Evolutionary conservation across 1,140 invertebrate genomes (phyloP), one percentile per base, ranked within the genome.

Genomic region (Caenorhabditis latens): DNA sequence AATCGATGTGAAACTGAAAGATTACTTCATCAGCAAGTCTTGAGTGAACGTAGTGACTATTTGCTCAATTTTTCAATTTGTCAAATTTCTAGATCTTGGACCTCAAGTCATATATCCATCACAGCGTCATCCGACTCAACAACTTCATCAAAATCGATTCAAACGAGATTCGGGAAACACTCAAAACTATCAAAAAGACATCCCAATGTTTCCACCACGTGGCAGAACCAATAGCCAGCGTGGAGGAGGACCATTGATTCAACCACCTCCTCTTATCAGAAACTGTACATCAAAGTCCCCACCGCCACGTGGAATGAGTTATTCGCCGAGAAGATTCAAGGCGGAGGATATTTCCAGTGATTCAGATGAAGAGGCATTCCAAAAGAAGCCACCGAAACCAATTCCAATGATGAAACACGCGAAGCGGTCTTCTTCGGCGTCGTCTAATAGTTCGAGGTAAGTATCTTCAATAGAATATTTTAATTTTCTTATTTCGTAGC

Each of bases 281-380:
- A 16, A n/a, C 4, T 53, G 21, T n/a, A 21, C 71, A n/a, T 79
- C 71, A n/a, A 79, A 79, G 53, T 79, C 71, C 7, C 71, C 71
- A n/a, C 71, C 43, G 0, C 40, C 46, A 24, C 71, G 71, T 50
- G 71, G 71, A 53, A 79, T 79, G n/a, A 79, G 71, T n/a, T 79
- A 13, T 4, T 79, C 71, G 11, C 71, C 71, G 46, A 50, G 19
- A n/a, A 79, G 19, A 79, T 79, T n/a, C 46, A 9, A 79, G 8
- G 71, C 40, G 0, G 19, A 50, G 4, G 7, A 24, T 0, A 79
- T 79, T 24, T 79, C 71, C 13, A 79, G 71, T 79, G 71, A 79
- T 50, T 14, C 46, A 14, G 71, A 79, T 79, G 71, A 50, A 11
- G 71, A 79, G n/a, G 71, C 21, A 32, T 43, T 79, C 13, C n/a